Percentiles rank a stretch among this genome's conserved stretches.
phyloP scores from a whole-genome alignment of 1,140 invertebrate species.

The Sinonovacula constricta region DNA sequence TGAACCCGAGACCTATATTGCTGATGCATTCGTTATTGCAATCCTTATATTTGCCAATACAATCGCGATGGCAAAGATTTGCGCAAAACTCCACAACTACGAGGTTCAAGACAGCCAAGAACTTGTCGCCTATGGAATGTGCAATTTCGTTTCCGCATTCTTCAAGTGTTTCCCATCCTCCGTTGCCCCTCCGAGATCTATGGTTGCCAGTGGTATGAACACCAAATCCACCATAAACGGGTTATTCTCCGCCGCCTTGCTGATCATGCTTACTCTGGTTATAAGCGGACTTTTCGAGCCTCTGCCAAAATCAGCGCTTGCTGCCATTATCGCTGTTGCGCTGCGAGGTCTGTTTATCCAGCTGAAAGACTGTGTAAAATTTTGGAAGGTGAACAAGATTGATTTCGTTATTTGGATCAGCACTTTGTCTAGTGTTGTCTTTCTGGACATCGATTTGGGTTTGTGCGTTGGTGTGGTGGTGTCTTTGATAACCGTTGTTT shows the following conservation, averaged over 20 bases:
- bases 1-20: conserved; percentile 62
- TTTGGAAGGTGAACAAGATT: conserved; percentile 74
- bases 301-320: conserved; percentile 77
- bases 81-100: conserved; percentile 79
- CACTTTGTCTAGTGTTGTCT: conserved; percentile 72
- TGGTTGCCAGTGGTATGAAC: conserved; percentile 78
- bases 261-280: conserved; percentile 79
- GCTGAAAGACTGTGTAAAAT: conserved; percentile 69
- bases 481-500: conserved; percentile 72
- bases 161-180: conserved; percentile 83
- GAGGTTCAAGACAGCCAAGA: conserved; percentile 80
- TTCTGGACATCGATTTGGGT: conserved; percentile 74
- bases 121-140: conserved; percentile 80
- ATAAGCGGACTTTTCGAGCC: conserved; percentile 77
- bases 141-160: conserved; percentile 79
- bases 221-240: conserved; percentile 69
- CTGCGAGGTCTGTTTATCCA: conserved; percentile 75
- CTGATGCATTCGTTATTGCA: conserved; percentile 76
- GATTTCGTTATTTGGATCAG: conserved; percentile 77
- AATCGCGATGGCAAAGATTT: conserved; percentile 80
- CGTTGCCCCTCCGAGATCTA: conserved; percentile 90
- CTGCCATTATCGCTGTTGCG: conserved; percentile 75
- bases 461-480: conserved; percentile 72
- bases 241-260: conserved; percentile 77
- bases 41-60: conserved; percentile 79